Base-by-base conservation (phyloP, 2,888 invertebrate genomes). In the Pristionchus maxplancki region DNA sequence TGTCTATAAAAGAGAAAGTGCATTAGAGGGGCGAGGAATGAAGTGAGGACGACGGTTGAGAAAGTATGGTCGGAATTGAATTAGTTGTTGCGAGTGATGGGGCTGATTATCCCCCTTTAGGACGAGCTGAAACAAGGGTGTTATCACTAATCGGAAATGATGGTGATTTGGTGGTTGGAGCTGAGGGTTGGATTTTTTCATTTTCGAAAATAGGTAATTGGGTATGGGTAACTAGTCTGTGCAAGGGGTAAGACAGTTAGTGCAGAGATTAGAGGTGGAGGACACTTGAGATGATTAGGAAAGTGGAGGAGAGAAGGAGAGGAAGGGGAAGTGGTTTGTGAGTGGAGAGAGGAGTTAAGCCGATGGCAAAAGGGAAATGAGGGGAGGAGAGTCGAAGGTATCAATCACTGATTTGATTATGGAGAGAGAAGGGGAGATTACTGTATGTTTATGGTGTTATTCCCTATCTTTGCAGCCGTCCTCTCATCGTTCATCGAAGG, bases 391-490 rank as follows among this genome's bases (percentile, higher is more conserved):
- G 67, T 31, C 1, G 17, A 74, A 24, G 74, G 74, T 40, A n/a
- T 40, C 74, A 74, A 74, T 74, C 40, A 40, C 74, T 74, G 37
- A 74, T 74, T 74, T 40, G 40, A 74, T 74, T 40, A 37, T 24
- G 40, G 40, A 13, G 20, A 8, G 13, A 40, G 37, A 20, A 74
- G 6, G 64, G 34, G 34, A 31, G 34, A 34, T 31, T 67, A 67
- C 34, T 0, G 67, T 34, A 64, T 13, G 34, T 15, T 71, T 71
- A n/a, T n/a, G n/a, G n/a, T n/a, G n/a, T 24, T 6, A 74, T 15
- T 74, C 28, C n/a, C 37, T 40, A n/a, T n/a, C n/a, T 67, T n/a
- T 86, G 64, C 86, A 86, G 67, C 44, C 86, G 2, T 86, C 86
- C 13, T 86, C 86, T 0, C 86, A 86, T 67, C 86, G 86, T 17